phyloP scores from a whole-genome alignment of 1,140 invertebrate genomes.

The Lasaia peninsularis region DNA sequence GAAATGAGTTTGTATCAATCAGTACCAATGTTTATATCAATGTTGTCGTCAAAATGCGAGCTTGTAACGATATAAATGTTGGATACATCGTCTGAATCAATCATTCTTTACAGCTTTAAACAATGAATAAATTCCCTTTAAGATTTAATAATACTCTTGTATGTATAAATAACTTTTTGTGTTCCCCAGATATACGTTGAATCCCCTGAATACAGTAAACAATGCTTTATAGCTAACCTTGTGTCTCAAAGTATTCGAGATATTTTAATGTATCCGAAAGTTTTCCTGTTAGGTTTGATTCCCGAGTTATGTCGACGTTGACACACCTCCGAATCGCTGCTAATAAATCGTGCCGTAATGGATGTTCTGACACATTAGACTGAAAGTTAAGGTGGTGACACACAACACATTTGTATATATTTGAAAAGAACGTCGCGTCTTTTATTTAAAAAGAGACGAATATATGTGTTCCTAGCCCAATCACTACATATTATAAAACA shows the following conservation, averaged over 20 bases:
- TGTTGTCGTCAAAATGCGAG: too few species aligned
- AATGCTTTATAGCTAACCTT: not conserved
- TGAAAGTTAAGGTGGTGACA: not conserved
- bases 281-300: slow-evolving; percentile 16
- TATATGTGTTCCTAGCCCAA: too few species aligned
- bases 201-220: not conserved
- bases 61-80: too few species aligned
- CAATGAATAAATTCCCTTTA: not conserved
- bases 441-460: too few species aligned
- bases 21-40: too few species aligned
- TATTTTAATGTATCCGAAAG: slow-evolving; percentile 7
- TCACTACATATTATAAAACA: too few species aligned
- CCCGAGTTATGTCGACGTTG: slow-evolving; percentile 7
- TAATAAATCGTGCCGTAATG: slow-evolving; percentile 18
- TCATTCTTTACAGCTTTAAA: too few species aligned
- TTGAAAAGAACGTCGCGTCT: too few species aligned
- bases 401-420: not conserved
- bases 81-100: too few species aligned
- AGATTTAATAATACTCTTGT: not conserved
- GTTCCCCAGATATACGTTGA: not conserved
- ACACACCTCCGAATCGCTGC: slow-evolving; percentile 8
- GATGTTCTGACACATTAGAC: slow-evolving; percentile 13
- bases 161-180: slow-evolving; percentile 12
- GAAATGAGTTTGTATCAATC: too few species aligned
- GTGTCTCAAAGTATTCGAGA: slow-evolving; percentile 2